Conservation (phyloP, 2,888 invertebrate genomes). For the Merodon equestris region DNA sequence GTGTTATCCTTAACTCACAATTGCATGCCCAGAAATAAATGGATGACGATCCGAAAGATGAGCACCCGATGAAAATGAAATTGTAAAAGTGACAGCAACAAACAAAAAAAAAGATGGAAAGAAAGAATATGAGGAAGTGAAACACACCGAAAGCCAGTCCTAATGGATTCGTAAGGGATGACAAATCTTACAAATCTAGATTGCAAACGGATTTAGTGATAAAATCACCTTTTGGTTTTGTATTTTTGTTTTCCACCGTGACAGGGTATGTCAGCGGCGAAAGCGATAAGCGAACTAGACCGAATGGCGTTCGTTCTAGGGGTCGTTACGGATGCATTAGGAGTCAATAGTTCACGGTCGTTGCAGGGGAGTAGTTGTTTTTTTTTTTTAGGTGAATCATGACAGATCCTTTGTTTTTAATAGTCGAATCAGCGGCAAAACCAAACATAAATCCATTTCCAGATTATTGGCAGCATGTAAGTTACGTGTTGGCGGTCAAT, state of each 20-base stretch:
- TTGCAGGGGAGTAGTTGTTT: neutral
- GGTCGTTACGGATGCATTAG: neutral
- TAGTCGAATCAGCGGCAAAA: too few relatives aligned
- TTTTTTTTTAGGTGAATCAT: neutral
- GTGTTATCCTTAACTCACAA: slow-evolving; percentile 72
- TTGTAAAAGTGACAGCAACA: too few relatives aligned
- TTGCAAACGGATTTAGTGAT: slow-evolving; percentile 30
- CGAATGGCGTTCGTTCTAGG: slow-evolving; percentile 27
- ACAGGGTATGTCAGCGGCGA: neutral
- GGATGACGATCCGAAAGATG: slow-evolving; percentile 67
- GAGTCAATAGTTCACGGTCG: neutral
- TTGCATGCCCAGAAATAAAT: slow-evolving; percentile 68
- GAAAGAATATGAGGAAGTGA: too few relatives aligned
- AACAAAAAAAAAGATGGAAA: neutral
- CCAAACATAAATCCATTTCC: too few relatives aligned
- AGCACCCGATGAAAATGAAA: slow-evolving; percentile 66
- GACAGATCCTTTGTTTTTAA: too few relatives aligned
- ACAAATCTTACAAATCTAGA: slow-evolving; percentile 39
- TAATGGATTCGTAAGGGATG: slow-evolving; percentile 35
- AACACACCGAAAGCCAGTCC: slow-evolving; percentile 27
- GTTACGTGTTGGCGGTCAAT: too few relatives aligned
- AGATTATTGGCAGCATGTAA: too few relatives aligned
- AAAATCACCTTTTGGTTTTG: slow-evolving; percentile 24
- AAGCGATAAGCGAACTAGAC: slow-evolving; percentile 23
- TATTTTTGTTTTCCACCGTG: neutral